Percentiles rank a stretch among this genome's conserved stretches.
Conservation (phyloP, 2,113 vertebrate genomes). For the Coptodon bakossiorum region DNA sequence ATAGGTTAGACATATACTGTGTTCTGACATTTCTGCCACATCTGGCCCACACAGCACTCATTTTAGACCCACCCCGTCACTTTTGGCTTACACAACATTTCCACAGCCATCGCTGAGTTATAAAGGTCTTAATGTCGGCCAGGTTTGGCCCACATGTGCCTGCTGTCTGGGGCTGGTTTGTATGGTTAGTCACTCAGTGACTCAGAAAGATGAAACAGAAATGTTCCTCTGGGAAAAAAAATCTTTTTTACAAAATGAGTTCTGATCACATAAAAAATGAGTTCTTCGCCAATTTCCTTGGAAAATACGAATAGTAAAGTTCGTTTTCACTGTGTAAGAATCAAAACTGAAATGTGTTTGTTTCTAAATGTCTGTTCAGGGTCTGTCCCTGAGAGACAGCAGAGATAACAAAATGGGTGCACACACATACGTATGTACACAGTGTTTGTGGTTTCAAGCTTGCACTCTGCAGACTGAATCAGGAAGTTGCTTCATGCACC, state of each 20-base stretch:
- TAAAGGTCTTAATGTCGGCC: background rate
- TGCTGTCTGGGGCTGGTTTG: rapidly evolving
- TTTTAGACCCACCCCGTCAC: background rate
- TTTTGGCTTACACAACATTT: background rate
- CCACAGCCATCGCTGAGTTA: no score
- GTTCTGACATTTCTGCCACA: background rate
- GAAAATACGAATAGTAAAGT: rapidly evolving
- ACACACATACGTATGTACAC: rapidly evolving
- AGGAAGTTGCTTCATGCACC: background rate
- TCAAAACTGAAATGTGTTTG: background rate
- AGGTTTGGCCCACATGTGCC: rapidly evolving
- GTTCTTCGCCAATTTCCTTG: rapidly evolving
- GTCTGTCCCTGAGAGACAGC: background rate
- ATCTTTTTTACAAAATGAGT: no score
- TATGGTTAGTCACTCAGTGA: background rate
- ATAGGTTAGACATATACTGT: rapidly evolving
- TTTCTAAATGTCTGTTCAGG: rapidly evolving
- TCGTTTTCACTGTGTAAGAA: no score
- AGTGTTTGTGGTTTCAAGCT: background rate
- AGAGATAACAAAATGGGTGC: rapidly evolving
- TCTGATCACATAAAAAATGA: no score
- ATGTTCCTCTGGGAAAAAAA: rapidly evolving
- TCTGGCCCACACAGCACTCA: background rate
- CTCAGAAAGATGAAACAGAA: background rate
- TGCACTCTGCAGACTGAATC: background rate